Evolutionary conservation across 2,888 invertebrate genomes (phyloP).

Genomic region (Drosophila anomalata): DNA sequence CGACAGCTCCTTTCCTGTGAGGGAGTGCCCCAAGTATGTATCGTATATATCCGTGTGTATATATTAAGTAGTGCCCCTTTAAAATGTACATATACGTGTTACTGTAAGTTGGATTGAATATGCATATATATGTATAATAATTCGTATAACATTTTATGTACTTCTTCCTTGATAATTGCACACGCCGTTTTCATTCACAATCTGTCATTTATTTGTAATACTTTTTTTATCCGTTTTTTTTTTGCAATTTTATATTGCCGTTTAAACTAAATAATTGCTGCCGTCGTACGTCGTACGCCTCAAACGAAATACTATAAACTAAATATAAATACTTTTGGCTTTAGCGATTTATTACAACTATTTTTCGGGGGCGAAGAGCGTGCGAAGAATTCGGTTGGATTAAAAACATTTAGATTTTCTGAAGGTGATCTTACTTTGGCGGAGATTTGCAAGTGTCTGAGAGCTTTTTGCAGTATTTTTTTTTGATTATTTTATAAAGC

Average conservation of each 20-base stretch:
- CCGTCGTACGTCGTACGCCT: conserved; percentile 53
- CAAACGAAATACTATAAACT: conserved; percentile 26
- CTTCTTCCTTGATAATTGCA: conserved; percentile 52
- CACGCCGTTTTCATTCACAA: conserved; percentile 46
- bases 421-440: conserved; percentile 37
- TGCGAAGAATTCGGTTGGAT: conserved; percentile 26
- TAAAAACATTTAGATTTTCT: conserved; percentile 45
- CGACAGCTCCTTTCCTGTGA: conserved; percentile 28
- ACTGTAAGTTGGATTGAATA: conserved; percentile 64
- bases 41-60: conserved; percentile 42
- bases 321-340: conserved; percentile 36
- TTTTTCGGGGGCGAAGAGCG: conserved; percentile 17
- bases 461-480: conserved; percentile 38
- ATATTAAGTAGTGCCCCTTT: conserved; percentile 56
- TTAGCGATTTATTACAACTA: conserved; percentile 20
- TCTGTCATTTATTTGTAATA: conserved; percentile 28
- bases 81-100: conserved; percentile 56
- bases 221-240: conserved; percentile 36
- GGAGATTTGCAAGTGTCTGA: conserved; percentile 39
- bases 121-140: conserved; percentile 55
- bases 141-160: conserved; percentile 45
- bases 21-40: conserved; percentile 43
- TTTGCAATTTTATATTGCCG: conserved; percentile 40
- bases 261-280: conserved; percentile 47
- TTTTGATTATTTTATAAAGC: conserved; percentile 32